phyloP scores from a whole-genome alignment of 2,113 vertebrate species.

The Malurus alboscapulatus region DNA sequence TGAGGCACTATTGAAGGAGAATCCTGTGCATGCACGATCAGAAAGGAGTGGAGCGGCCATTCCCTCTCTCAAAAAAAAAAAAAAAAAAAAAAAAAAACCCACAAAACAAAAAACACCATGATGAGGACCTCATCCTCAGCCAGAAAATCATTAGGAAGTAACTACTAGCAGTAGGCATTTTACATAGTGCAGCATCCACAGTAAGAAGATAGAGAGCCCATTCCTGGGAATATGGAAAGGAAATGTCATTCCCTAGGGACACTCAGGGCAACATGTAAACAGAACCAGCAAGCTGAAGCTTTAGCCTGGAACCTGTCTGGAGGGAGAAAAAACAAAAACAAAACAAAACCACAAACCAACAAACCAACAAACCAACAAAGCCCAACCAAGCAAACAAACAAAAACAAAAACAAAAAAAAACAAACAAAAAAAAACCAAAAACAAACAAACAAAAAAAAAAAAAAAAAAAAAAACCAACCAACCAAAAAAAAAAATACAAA shows the following conservation, averaged over 20 bases:
- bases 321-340: accelerated
- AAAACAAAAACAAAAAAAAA: too few species aligned
- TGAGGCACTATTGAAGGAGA: background rate
- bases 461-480: too few species aligned
- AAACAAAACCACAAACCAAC: background rate
- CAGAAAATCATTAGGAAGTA: background rate
- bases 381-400: too few species aligned
- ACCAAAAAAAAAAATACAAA: background rate
- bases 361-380: too few species aligned
- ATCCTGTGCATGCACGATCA: background rate
- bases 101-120: too few species aligned
- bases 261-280: background rate
- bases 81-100: too few species aligned
- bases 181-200: background rate
- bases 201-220: background rate
- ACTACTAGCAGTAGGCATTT: background rate
- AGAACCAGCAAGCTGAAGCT: background rate
- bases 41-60: background rate
- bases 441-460: too few species aligned
- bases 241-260: background rate
- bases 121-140: background rate
- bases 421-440: too few species aligned
- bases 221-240: background rate
- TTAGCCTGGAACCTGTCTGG: background rate
- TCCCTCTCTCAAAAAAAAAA: background rate